Percentiles rank a stretch among this genome's conserved stretches.
These are phyloP conservation scores for Perognathus longimembris DNA, from an alignment of 2,113 vertebrate species.

Conservation along the genomic window DNA sequence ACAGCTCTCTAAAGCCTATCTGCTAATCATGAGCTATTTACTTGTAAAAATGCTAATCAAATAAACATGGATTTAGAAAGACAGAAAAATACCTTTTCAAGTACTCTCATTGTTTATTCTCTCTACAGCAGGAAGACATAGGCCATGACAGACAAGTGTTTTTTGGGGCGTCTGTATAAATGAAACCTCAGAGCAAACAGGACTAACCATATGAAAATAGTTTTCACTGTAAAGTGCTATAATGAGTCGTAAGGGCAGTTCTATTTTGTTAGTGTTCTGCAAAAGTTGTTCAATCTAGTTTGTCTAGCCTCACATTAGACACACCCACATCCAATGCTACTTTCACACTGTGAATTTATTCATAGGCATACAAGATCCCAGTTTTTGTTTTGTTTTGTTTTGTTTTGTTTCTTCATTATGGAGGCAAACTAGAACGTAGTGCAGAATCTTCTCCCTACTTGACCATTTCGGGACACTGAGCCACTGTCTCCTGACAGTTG, in stretches of 20 bases:
- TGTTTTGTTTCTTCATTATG: not conserved
- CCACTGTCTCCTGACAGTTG: not conserved
- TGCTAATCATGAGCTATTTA: constrained; percentile 43
- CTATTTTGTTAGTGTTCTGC: not conserved
- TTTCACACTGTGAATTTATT: not conserved
- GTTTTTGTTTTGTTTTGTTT: not conserved
- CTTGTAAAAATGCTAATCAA: constrained; percentile 31
- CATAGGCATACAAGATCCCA: not conserved
- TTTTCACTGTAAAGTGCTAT: not conserved
- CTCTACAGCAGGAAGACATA: not conserved
- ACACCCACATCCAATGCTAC: not conserved
- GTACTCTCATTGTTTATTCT: not conserved
- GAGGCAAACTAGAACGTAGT: not conserved
- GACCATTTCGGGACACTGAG: not conserved
- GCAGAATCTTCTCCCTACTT: not conserved
- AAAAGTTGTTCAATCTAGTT: not conserved
- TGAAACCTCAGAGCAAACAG: not conserved
- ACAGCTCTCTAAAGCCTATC: not conserved
- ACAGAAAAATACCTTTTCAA: not conserved
- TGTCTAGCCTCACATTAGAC: not conserved
- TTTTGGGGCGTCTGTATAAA: not conserved
- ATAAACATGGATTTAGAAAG: not conserved
- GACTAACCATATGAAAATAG: not conserved
- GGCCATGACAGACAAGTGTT: accelerated
- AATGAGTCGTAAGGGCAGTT: accelerated